Percentiles rank a stretch among this genome's conserved stretches.
Conservation (phyloP, 2,888 invertebrate species). For the Eledona agricola region DNA sequence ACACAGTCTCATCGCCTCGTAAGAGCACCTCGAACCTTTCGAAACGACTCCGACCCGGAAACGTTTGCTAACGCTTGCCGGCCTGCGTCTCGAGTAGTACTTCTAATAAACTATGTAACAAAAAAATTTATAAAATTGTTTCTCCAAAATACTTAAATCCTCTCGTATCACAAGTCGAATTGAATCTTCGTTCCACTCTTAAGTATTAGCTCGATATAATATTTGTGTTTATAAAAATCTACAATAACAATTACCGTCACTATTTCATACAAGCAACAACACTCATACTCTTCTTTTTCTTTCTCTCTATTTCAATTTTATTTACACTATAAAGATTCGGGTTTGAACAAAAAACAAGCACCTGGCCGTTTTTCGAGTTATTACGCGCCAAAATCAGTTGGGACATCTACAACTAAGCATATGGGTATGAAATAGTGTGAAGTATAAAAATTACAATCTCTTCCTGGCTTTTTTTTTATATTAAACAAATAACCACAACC, state of each 20-base stretch:
- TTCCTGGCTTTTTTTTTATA: conserved; percentile 29
- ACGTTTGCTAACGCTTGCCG: too few species aligned
- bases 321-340: conserved; percentile 23
- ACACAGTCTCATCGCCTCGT: conserved; percentile 58
- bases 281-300: conserved; percentile 20
- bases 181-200: conserved; percentile 28
- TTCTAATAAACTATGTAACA: conserved; percentile 44
- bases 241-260: conserved; percentile 47
- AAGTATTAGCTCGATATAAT: conserved; percentile 29
- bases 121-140: conserved; percentile 46
- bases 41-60: too few species aligned
- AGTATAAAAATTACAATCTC: conserved; percentile 38
- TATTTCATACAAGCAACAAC: conserved; percentile 48
- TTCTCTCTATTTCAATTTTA: conserved; percentile 26
- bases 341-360: conserved; percentile 29
- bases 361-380: conserved; percentile 20
- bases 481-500: conserved; percentile 49
- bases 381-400: conserved; percentile 6
- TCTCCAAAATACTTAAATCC: conserved; percentile 57
- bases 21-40: conserved; percentile 48
- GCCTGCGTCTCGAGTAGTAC: too few species aligned
- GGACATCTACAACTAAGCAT: conserved; percentile 15
- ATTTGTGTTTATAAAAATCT: conserved; percentile 45
- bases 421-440: conserved; percentile 48
- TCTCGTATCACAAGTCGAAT: conserved; percentile 49